phyloP scores from a whole-genome alignment of 2,113 vertebrate genomes.

The Crotalus viridis region DNA sequence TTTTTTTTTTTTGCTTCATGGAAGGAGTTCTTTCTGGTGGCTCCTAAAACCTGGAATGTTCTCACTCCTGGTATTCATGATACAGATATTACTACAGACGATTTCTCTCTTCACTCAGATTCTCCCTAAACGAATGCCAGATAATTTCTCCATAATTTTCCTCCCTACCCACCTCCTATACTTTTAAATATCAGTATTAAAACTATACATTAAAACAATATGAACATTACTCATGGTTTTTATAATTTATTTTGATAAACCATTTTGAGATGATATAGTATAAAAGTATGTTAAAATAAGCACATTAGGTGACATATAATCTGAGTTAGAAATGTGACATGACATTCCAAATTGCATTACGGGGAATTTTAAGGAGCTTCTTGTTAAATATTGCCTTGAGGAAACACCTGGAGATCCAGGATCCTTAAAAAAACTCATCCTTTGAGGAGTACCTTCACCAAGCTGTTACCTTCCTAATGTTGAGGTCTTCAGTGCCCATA shows the following conservation, averaged over 20 bases:
- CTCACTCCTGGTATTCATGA: background rate
- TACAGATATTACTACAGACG: background rate
- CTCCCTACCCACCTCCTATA: background rate
- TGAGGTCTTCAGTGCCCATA: background rate
- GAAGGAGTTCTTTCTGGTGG: background rate
- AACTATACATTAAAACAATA: background rate
- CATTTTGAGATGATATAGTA: background rate
- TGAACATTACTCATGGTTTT: background rate
- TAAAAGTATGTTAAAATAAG: background rate
- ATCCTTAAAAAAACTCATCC: background rate
- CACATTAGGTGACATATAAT: background rate
- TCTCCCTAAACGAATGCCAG: background rate
- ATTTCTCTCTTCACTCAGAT: background rate
- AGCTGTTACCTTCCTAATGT: background rate
- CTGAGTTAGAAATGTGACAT: background rate
- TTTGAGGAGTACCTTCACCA: background rate
- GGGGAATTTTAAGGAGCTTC: constrained; percentile 4
- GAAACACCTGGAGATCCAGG: background rate
- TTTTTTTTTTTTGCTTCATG: too few relatives aligned
- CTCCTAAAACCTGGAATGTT: background rate
- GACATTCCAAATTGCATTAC: background rate
- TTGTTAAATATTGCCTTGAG: background rate
- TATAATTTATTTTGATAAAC: background rate
- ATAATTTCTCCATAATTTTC: background rate
- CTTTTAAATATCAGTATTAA: background rate